Evolutionary conservation across 2,797 vertebrate species (phyloP).

Genomic region (Takifugu rubripes): DNA sequence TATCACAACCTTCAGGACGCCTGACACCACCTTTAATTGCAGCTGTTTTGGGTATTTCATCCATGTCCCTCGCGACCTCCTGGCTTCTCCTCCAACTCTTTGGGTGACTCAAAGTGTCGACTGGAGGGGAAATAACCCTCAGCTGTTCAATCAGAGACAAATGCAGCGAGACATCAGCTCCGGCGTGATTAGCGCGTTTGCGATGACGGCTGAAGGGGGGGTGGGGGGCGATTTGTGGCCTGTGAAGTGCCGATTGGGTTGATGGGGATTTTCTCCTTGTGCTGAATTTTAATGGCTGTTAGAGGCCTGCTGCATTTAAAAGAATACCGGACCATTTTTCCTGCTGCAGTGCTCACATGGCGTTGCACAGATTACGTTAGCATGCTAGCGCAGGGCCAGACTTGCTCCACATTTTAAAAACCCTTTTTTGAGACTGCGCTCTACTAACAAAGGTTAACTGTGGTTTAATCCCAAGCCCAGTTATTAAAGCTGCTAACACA

Average conservation of each 20-base stretch:
- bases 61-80: not conserved
- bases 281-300: not conserved
- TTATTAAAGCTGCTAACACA: not conserved
- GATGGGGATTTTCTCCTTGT: slow-evolving; percentile 31
- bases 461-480: no score
- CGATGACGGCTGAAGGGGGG: slow-evolving; percentile 6
- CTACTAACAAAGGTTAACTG: no score
- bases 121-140: not conserved
- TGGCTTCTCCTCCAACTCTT: not conserved
- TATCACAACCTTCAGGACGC: slow-evolving; percentile 12
- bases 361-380: no score
- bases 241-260: slow-evolving; percentile 19
- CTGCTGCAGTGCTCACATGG: no score
- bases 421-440: no score
- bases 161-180: slow-evolving; percentile 9
- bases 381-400: no score
- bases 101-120: slow-evolving; percentile 11
- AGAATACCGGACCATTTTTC: not conserved
- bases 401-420: no score
- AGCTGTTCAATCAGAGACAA: slow-evolving; percentile 10
- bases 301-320: not conserved
- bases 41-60: slow-evolving; percentile 11
- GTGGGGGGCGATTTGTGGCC: not conserved
- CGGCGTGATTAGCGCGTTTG: slow-evolving; percentile 20
- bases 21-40: slow-evolving; percentile 18